phyloP scores from a whole-genome alignment of 2,797 vertebrate genomes.

The Etheostoma perlongum region DNA sequence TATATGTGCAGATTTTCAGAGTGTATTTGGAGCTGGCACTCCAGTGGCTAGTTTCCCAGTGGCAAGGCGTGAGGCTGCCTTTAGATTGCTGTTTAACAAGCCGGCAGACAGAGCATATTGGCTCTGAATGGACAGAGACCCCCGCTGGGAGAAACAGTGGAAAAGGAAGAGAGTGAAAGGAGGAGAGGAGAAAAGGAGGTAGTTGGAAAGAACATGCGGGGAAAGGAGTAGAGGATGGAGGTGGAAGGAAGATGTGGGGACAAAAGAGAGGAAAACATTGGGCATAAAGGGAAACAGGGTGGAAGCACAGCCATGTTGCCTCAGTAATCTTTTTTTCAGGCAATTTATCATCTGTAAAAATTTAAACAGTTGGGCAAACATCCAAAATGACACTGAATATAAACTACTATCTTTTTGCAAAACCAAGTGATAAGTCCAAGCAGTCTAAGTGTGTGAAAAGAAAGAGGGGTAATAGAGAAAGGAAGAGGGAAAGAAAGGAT shows the following conservation, averaged over 20 bases:
- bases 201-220: too few species aligned
- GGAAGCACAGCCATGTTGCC: background rate
- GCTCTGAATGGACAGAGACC: conserved; percentile 74
- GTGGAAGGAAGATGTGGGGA: too few species aligned
- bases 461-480: conserved; percentile 7
- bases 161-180: background rate
- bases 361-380: conserved; percentile 2
- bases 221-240: too few species aligned
- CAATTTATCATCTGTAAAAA: background rate
- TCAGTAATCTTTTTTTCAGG: background rate
- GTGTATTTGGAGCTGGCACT: conserved; percentile 72
- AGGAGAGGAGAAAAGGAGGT: background rate
- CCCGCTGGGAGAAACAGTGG: conserved; percentile 66
- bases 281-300: background rate
- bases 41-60: conserved; percentile 78
- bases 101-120: conserved; percentile 80
- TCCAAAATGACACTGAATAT: background rate
- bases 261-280: conserved; percentile 3
- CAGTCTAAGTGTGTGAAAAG: background rate
- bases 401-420: background rate
- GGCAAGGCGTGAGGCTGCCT: conserved; percentile 82
- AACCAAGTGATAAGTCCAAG: background rate
- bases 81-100: conserved; percentile 87
- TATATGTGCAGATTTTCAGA: conserved; percentile 34
- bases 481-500: background rate